Evolutionary conservation across 1,140 invertebrate species (phyloP), one percentile per base, ranked within the genome.

Genomic region (Melanaphis sacchari): DNA sequence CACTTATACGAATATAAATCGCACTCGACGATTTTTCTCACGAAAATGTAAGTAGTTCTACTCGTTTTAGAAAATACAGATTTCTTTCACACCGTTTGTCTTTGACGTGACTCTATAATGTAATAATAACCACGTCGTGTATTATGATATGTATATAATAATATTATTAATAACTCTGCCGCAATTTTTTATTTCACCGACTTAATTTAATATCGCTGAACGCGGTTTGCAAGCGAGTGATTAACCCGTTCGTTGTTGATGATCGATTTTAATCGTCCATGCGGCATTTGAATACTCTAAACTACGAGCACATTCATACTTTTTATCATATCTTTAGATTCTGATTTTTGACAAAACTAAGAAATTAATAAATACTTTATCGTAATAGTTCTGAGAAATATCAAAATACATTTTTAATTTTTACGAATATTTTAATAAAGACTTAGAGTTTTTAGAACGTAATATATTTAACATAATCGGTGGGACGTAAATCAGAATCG

Each of bases 21-120:
- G 88, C 88, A 52, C 88, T 89, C 88, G 88, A 26, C 88, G 46
- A 38, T 89, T 89, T 89, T 54, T 89, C 88, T 36, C 88, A 89
- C 88, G 88, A 52, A 89, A 38, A 54, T 88, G 31, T 66, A 31
- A 3, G 54, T 59, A 59, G 7, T 15, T 87, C 24, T 26, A 88
- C 43, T 88, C 21, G 87, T 88, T 88, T 38, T 46, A 18, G 7
- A 36, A 52, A 88, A 36, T 31, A 41, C n/a, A 26, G 84, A 31
- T 46, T n/a, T 49, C 49, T 88, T 88, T 88, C 41, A 46, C 43
- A 36, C 85, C 31, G 43, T 88, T 88, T n/a, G 85, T 46, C 85
- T 88, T 43, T 43, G 85, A n/a, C 31, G 18, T 18, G 18, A 88
- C 18, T 87, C 85, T 31, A 36, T 9, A 9, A 24, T 24, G 26